Evolutionary conservation across 2,113 vertebrate genomes (phyloP).

Genomic region (Neolamprologus caudopunctatus): DNA sequence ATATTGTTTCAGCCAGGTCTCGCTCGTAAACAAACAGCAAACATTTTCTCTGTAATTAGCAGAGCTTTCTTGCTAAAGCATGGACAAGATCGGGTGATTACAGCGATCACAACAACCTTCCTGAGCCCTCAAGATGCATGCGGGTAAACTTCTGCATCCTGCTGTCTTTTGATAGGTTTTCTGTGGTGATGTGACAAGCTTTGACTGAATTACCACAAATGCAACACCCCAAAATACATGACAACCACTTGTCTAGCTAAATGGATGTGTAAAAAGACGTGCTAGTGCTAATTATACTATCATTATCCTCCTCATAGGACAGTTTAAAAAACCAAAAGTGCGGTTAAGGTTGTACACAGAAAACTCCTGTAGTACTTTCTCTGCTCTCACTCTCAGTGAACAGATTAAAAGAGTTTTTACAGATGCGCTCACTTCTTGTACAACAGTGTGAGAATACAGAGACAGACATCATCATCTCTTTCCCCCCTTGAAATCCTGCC

Average conservation of each 20-base stretch:
- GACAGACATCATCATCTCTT: background rate
- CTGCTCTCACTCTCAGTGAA: slow-evolving; percentile 27
- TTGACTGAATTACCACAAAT: background rate
- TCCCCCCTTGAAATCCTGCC: background rate
- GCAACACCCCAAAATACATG: background rate
- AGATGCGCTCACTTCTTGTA: slow-evolving; percentile 35
- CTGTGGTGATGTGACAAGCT: background rate
- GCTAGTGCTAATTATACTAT: background rate
- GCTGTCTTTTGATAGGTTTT: background rate
- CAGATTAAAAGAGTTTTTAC: slow-evolving; percentile 31
- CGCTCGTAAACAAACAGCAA: slow-evolving; percentile 32
- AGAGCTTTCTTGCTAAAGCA: slow-evolving; percentile 5
- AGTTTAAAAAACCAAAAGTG: background rate
- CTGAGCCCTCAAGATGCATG: background rate
- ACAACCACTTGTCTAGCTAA: background rate
- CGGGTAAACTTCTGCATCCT: background rate
- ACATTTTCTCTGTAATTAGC: slow-evolving; percentile 40
- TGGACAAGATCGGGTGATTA: background rate
- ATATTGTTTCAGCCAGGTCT: slow-evolving; percentile 27
- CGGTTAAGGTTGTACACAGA: slow-evolving; percentile 28
- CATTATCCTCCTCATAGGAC: background rate
- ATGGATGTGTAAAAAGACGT: background rate
- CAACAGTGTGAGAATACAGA: background rate
- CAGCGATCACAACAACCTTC: background rate
- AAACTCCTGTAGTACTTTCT: background rate